These are phyloP conservation scores for Drosophila greeni DNA, from an alignment of 2,888 invertebrate genomes.

Conservation along the genomic window DNA sequence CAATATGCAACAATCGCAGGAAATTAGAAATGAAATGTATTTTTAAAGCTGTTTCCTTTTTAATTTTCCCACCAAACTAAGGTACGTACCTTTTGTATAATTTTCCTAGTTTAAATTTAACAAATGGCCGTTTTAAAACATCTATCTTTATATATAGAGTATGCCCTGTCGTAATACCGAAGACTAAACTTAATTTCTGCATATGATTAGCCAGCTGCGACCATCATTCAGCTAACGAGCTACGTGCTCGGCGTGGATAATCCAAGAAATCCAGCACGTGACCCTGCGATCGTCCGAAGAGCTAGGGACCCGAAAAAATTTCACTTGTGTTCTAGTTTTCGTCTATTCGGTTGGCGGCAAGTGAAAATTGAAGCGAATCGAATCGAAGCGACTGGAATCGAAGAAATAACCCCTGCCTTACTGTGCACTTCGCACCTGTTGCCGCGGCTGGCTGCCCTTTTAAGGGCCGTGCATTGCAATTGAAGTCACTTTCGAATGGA, in stretches of 20 bases:
- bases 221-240: conserved; percentile 37
- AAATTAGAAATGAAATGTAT: neutral
- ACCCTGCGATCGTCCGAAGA: conserved; percentile 27
- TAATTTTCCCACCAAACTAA: too few relatives aligned
- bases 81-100: neutral
- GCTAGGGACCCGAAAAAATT: conserved; percentile 59
- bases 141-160: neutral
- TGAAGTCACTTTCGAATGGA: conserved; percentile 65
- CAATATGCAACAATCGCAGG: neutral
- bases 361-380: conserved; percentile 59
- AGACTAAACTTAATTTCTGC: conserved; percentile 5
- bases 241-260: conserved; percentile 66
- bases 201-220: conserved; percentile 41
- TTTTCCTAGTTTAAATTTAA: neutral
- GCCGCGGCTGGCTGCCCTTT: conserved; percentile 25
- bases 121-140: neutral
- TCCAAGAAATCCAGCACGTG: conserved; percentile 51
- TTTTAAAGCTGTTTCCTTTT: neutral
- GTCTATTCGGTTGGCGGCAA: conserved; percentile 40
- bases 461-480: conserved; percentile 62
- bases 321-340: conserved; percentile 78
- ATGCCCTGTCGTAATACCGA: neutral
- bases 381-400: conserved; percentile 15
- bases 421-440: conserved; percentile 61
- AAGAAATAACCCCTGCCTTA: conserved; percentile 10